Base-by-base conservation (phyloP, 2,888 invertebrate genomes). In the Pasiphila rectangulata region DNA sequence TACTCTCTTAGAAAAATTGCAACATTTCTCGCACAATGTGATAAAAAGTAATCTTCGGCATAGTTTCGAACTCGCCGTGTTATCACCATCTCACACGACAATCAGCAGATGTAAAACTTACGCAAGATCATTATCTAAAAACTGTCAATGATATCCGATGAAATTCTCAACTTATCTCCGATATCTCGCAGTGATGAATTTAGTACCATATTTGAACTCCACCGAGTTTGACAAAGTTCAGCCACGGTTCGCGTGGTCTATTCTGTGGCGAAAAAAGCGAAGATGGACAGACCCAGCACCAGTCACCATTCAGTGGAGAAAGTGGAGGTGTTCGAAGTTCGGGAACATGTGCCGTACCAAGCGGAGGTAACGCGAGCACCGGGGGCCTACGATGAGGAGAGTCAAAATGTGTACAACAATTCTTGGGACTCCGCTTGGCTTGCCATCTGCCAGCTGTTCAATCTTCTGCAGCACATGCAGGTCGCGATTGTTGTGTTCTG, bases 291-390 rank as follows among this genome's bases (percentile, higher is more conserved):
- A 55, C 86, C 87, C 1, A 78, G 85, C 52, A 86, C 87, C 3
- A 84, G 85, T 51, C 78, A 67, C 47, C 84, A 86, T 53, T 81
- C 86, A 0, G 61, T 82, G 29, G 86, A 87, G 36, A 78, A 77
- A 56, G 68, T 88, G 56, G 88, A 88, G 55, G 76, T 87, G 65
- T 87, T 74, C 51, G 87, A 88, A 59, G 86, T 88, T 1, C 67
- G 87, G 24, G 88, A 88, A 47, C 88, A 88, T 51, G 82, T 88
- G 4, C 88, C 88, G 2, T 87, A 88, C 52, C 85, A 85, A 47
- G 84, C 84, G 0, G 87, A 86, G 45, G 52, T 87, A 29, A 87
- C 87, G 0, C 58, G 80, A 30, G 84, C 85, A 0, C 86, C 88
- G 0, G 74, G 66, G 0, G 66, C 75, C 0, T 86, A 86, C 35